Evolutionary conservation across 2,797 vertebrate genomes (phyloP).

Genomic region (Tadarida brasiliensis): DNA sequence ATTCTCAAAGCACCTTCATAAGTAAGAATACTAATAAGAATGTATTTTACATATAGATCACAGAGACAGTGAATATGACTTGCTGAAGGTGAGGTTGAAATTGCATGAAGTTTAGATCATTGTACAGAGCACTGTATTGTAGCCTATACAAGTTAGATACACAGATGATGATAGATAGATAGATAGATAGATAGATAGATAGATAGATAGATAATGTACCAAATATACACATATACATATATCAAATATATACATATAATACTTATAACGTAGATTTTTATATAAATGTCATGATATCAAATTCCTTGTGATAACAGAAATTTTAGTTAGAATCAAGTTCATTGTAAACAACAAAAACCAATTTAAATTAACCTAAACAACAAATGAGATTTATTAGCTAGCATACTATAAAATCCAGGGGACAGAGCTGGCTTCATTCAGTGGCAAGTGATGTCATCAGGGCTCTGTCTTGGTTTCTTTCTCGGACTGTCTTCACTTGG

Average conservation of each 20-base stretch:
- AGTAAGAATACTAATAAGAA: conserved; percentile 38
- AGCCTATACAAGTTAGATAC: not conserved
- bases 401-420: not conserved
- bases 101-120: not conserved
- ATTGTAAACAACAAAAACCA: not conserved
- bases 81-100: conserved; percentile 31
- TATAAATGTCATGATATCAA: not conserved
- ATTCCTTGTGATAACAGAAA: conserved; percentile 2
- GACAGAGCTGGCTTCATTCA: not conserved
- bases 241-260: not conserved
- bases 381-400: not conserved
- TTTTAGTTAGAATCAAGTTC: conserved; percentile 27
- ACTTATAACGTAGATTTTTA: not conserved
- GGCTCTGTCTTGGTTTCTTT: not conserved
- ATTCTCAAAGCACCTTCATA: conserved; percentile 11
- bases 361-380: not conserved
- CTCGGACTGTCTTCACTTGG: not conserved
- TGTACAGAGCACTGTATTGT: not conserved
- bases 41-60: not conserved
- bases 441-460: not conserved
- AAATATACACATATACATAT: not conserved
- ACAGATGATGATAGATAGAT: not conserved
- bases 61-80: not conserved
- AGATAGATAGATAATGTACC: not conserved
- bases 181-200: not conserved